A percentile compares a stretch with the other conserved stretches of the same genome.
These are phyloP conservation scores for Herpetotheres cachinnans DNA, from an alignment of 2,113 vertebrate genomes.

Conservation along the genomic window DNA sequence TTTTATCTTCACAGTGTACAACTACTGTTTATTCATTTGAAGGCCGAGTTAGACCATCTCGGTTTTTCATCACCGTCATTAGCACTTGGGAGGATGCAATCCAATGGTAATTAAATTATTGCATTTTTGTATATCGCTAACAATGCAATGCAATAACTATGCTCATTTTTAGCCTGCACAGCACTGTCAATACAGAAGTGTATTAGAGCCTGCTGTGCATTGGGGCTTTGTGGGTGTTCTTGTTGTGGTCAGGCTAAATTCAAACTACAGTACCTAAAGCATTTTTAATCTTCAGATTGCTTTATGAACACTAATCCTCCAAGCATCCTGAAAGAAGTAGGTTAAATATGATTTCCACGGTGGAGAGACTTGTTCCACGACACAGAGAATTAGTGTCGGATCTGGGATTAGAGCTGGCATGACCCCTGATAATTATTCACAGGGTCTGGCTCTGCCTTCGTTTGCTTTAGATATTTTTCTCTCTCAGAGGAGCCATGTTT, in stretches of 20 bases:
- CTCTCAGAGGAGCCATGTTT: neutral
- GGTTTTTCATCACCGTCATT: accelerated
- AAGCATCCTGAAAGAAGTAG: constrained; percentile 10
- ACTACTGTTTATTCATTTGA: neutral
- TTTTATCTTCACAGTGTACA: neutral
- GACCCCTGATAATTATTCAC: neutral
- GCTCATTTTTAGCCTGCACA: neutral
- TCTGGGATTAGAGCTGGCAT: neutral
- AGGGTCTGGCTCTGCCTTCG: neutral
- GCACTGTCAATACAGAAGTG: neutral
- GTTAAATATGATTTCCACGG: constrained; percentile 21
- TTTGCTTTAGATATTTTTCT: neutral
- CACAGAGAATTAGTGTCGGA: neutral
- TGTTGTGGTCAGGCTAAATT: neutral
- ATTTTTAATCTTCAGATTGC: constrained; percentile 23
- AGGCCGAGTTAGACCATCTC: accelerated
- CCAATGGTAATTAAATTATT: neutral
- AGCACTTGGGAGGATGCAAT: neutral
- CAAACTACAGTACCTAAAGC: neutral
- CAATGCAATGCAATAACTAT: accelerated
- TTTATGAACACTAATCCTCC: constrained; percentile 31
- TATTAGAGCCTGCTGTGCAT: neutral
- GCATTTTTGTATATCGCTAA: accelerated
- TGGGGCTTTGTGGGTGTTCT: neutral
- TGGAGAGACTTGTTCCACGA: neutral